Conservation (phyloP, 2,888 invertebrate genomes). For the Teleogryllus oceanicus region DNA sequence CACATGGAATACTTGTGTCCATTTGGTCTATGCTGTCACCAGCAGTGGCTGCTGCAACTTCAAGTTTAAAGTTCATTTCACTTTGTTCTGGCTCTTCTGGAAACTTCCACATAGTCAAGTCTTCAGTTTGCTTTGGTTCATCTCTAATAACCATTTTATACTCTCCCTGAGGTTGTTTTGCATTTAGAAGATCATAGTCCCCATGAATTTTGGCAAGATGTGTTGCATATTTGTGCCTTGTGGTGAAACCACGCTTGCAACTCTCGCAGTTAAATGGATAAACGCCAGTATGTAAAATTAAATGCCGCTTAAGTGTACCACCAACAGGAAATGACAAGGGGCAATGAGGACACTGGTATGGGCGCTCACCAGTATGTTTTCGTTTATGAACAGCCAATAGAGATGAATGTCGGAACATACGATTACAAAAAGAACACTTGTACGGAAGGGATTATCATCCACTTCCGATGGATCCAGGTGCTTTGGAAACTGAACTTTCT, state of each 20-base stretch:
- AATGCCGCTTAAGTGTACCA: slow-evolving; percentile 49
- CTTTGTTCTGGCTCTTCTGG: slow-evolving; percentile 22
- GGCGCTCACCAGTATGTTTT: slow-evolving; percentile 50
- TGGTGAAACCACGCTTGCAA: slow-evolving; percentile 39
- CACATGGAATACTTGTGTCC: slow-evolving; percentile 27
- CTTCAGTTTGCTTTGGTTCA: slow-evolving; percentile 19
- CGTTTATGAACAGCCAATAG: slow-evolving; percentile 45
- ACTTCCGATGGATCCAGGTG: slow-evolving; percentile 40
- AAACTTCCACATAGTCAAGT: slow-evolving; percentile 23
- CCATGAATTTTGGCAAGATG: slow-evolving; percentile 38
- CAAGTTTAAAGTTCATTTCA: slow-evolving; percentile 28
- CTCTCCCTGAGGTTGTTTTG: slow-evolving; percentile 33
- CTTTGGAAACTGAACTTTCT: slow-evolving; percentile 39
- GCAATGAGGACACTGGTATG: slow-evolving; percentile 50
- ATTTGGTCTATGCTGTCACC: slow-evolving; percentile 23
- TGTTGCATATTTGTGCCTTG: slow-evolving; percentile 36
- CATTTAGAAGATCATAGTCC: slow-evolving; percentile 33
- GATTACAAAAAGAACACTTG: slow-evolving; percentile 38
- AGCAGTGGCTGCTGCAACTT: slow-evolving; percentile 12
- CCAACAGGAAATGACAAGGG: slow-evolving; percentile 48
- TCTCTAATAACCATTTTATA: slow-evolving; percentile 38
- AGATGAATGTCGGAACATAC: slow-evolving; percentile 39
- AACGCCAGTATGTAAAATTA: slow-evolving; percentile 41
- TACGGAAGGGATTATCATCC: slow-evolving; percentile 40
- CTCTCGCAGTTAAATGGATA: slow-evolving; percentile 38